Evolutionary conservation across 2,113 vertebrate species (phyloP).

Genomic region (Sinocyclocheilus anshuiensis): DNA sequence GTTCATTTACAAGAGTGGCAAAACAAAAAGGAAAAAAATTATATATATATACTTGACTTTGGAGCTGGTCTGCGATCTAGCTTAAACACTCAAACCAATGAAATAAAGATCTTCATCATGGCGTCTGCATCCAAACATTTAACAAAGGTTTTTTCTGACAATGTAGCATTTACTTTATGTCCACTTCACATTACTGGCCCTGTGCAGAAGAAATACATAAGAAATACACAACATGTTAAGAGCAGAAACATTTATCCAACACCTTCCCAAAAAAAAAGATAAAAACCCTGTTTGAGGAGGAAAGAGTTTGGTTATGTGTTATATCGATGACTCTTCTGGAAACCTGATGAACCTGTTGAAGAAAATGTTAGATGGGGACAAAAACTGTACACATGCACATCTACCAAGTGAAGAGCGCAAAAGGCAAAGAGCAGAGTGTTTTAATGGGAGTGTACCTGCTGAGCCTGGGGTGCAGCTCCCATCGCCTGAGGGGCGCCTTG

Average conservation of each 20-base stretch:
- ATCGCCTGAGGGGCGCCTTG: conserved; percentile 92
- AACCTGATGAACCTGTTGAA: conserved; percentile 86
- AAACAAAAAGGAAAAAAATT: conserved; percentile 67
- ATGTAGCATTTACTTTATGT: conserved; percentile 99
- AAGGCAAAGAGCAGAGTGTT: conserved; percentile 47
- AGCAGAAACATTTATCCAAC: conserved; percentile 82
- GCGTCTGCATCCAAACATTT: conserved; percentile 99
- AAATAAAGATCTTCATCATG: conserved; percentile 99
- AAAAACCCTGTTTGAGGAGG: conserved; percentile 87
- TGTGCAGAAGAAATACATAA: conserved; percentile 99
- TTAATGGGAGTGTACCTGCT: conserved; percentile 83
- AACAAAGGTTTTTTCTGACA: conserved; percentile 99
- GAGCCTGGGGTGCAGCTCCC: conserved; percentile 88
- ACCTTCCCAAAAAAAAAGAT: conserved; percentile 69
- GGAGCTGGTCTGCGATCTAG: conserved; percentile 91
- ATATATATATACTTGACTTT: conserved; percentile 84
- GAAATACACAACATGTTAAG: conserved; percentile 99
- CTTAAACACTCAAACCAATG: conserved; percentile 96
- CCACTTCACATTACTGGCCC: conserved; percentile 99
- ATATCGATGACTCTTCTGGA: conserved; percentile 81
- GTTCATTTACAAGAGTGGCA: conserved; percentile 95
- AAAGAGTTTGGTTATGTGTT: conserved; percentile 83
- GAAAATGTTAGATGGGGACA: conserved; percentile 69
- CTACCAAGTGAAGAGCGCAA: conserved; percentile 53
- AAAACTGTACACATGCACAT: conserved; percentile 47